A percentile compares a stretch with the other conserved stretches of the same genome.
Evolutionary conservation across 2,113 vertebrate species (phyloP).

Genomic region (Thermophis baileyi): DNA sequence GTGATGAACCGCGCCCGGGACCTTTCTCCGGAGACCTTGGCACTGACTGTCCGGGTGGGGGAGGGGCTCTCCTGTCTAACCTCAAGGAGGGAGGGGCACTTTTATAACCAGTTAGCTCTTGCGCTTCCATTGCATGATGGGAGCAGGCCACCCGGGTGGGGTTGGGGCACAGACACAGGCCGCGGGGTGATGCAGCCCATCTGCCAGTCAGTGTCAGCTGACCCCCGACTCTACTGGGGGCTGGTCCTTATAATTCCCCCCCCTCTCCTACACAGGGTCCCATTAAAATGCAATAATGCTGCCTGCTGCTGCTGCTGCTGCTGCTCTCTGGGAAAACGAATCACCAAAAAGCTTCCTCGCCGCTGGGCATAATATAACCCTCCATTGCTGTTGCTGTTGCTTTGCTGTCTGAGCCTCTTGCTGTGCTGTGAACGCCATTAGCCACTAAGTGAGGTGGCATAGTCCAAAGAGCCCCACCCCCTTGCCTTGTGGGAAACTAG

Average conservation of each 20-base stretch:
- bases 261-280: neutral
- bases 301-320: neutral
- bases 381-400: neutral
- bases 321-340: neutral
- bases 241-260: neutral
- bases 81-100: slow-evolving; percentile 20
- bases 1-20: slow-evolving; percentile 13
- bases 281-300: slow-evolving; percentile 23
- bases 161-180: neutral
- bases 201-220: neutral
- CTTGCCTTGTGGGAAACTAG: neutral
- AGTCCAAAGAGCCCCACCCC: neutral
- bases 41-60: slow-evolving; percentile 3
- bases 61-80: slow-evolving; percentile 15
- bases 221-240: neutral
- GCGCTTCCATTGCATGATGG: slow-evolving; percentile 32
- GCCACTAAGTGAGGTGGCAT: neutral
- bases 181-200: neutral
- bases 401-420: neutral
- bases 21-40: slow-evolving; percentile 19
- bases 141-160: neutral
- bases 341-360: neutral
- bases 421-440: neutral
- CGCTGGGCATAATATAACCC: neutral
- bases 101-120: slow-evolving; percentile 30